Evolutionary conservation across 2,113 vertebrate species (phyloP).

Genomic region (Baryphthengus martii): DNA sequence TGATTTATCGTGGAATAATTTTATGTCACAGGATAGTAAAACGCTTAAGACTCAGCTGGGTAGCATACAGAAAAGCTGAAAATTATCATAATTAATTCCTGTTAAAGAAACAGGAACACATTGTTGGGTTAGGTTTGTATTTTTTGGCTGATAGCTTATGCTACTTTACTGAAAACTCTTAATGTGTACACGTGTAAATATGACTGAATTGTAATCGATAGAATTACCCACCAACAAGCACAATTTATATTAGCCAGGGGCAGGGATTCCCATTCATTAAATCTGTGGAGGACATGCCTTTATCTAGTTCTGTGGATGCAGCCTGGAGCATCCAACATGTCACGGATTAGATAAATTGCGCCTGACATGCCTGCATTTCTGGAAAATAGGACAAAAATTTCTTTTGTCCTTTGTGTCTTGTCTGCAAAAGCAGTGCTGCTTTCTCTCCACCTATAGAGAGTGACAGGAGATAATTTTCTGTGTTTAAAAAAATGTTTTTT

Average conservation of each 20-base stretch:
- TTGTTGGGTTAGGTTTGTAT: neutral
- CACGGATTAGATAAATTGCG: constrained; percentile 8
- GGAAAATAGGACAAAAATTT: constrained; percentile 38
- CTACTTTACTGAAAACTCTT: neutral
- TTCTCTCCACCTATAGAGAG: neutral
- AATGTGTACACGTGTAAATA: neutral
- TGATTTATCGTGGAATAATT: neutral
- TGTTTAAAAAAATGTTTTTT: neutral
- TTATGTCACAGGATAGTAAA: neutral
- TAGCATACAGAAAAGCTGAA: neutral
- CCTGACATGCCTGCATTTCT: constrained; percentile 22
- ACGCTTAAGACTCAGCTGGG: neutral
- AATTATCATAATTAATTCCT: neutral
- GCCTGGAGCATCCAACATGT: constrained; percentile 29
- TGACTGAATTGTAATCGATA: neutral
- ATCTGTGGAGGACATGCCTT: constrained; percentile 39
- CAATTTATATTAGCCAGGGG: constrained; percentile 14
- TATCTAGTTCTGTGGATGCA: neutral
- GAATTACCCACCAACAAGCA: constrained; percentile 1
- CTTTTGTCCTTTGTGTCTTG: constrained; percentile 33
- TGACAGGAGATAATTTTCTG: neutral
- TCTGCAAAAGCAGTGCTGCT: neutral
- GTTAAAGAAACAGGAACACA: neutral
- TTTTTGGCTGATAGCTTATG: neutral
- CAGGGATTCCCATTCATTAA: constrained; percentile 55